Evolutionary conservation across 2,888 invertebrate species (phyloP), one percentile per base, ranked within the genome.

Genomic region (Flabesymbios commensalis): DNA sequence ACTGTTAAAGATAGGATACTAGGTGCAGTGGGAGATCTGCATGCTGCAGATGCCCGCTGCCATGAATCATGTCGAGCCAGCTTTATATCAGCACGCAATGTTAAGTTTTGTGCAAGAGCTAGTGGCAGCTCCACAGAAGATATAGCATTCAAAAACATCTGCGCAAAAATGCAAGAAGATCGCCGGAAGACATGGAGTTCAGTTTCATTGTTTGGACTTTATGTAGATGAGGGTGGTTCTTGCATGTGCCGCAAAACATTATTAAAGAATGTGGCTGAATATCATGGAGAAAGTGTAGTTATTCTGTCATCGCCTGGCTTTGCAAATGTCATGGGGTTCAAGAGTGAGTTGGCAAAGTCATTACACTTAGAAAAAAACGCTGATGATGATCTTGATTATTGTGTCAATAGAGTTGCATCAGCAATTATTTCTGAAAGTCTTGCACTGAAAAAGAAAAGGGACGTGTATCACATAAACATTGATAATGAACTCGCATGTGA

Each of bases 201-300:
- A 28, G 54, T 54, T 36, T 36, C 7, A 28, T 28, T 54, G 10
- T 54, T 54, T 54, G 54, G 3, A n/a, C 10, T 54, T 2, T 41
- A 54, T 54, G 41, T 51, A 2, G 52, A 51, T n/a, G 54, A n/a
- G 28, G 54, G 41, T 54, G 54, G 41, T 41, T 54, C 24, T 3
- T 54, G 54, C 54, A 54, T 41, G 41, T 54, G 54, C 28, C 41
- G 41, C 24, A 54, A 54, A 54, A 54, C 54, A 54, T 24, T 54
- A 33, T 42, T 54, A 36, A 54, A 22, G 41, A 36, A 36, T 3
- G 14, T 54, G 14, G 41, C n/a, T 54, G 54, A 54, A 41, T 54
- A 54, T 54, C 54, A 54, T 22, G 54, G 41, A n/a, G 41, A 54
- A 41, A 54, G 41, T 36, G 54, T 54, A 22, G 3, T 54, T 19